These are phyloP conservation scores for Acestrorhynchus altus DNA, from an alignment of 2,797 vertebrate genomes.

Conservation along the genomic window DNA sequence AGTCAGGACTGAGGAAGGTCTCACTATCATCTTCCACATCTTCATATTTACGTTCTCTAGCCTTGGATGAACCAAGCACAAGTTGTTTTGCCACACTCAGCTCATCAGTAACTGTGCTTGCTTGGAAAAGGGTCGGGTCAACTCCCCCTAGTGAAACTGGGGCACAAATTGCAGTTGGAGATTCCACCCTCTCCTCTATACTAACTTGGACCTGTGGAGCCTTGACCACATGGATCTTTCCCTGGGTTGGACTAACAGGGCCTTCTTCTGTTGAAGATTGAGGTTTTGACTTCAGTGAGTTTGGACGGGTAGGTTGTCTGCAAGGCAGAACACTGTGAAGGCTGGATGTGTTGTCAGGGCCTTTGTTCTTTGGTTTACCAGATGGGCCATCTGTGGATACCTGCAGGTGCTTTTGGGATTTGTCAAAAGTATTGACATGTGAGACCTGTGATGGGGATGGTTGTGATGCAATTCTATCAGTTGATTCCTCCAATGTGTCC, in stretches of 20 bases:
- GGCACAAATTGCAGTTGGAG: constrained; percentile 54
- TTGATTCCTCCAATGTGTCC: constrained; percentile 72
- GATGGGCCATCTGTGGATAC: constrained; percentile 44
- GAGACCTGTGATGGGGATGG: constrained; percentile 80
- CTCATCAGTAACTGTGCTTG: constrained; percentile 8
- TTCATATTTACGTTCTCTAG: constrained; percentile 50
- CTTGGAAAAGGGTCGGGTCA: constrained; percentile 4
- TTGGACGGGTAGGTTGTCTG: constrained; percentile 68
- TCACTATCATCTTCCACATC: constrained; percentile 72
- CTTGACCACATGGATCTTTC: constrained; percentile 53
- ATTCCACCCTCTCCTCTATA: constrained; percentile 71
- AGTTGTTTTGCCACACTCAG: constrained; percentile 52
- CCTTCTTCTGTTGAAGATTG: constrained; percentile 70
- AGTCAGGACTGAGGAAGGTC: constrained; percentile 72
- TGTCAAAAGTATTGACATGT: constrained; percentile 82
- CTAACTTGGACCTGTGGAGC: constrained; percentile 62
- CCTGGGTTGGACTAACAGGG: constrained; percentile 68
- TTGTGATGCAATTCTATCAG: constrained; percentile 67
- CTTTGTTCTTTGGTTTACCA: constrained; percentile 22
- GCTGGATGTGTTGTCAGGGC: constrained; percentile 32
- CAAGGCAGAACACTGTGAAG: constrained; percentile 63
- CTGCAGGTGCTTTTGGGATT: constrained; percentile 74
- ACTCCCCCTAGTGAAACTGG: constrained; percentile 36
- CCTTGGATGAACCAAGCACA: constrained; percentile 67
- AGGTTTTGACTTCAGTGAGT: constrained; percentile 68